Evolutionary conservation across 2,888 invertebrate species (phyloP).

Genomic region (Saturnia japonica): DNA sequence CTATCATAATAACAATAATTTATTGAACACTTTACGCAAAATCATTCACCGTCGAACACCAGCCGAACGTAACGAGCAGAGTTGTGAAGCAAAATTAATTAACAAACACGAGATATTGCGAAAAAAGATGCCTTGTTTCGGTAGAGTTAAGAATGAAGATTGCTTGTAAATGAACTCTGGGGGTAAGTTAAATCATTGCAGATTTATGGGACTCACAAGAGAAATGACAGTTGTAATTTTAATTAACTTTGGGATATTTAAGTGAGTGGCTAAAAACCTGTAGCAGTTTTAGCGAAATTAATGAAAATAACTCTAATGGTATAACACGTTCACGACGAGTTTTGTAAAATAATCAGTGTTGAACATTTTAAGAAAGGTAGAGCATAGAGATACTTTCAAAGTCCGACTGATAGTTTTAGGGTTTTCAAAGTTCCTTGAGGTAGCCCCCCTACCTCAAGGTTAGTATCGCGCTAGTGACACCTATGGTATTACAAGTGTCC

Average conservation of each 20-base stretch:
- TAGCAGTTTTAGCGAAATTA: too few species aligned
- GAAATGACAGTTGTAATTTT: constrained; percentile 19
- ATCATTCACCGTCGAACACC: constrained; percentile 6
- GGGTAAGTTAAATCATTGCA: constrained; percentile 17
- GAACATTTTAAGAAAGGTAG: too few species aligned
- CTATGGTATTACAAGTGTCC: too few species aligned
- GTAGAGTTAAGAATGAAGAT: neutral
- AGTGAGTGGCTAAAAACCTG: too few species aligned
- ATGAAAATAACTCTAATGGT: neutral
- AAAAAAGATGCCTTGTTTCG: neutral
- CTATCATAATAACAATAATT: neutral
- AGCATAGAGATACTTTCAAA: too few species aligned
- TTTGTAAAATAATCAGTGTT: too few species aligned
- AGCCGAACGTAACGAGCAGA: neutral
- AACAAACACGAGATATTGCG: neutral
- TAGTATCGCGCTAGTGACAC: too few species aligned
- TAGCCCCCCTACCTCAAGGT: too few species aligned
- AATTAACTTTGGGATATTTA: constrained; percentile 9
- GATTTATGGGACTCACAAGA: constrained; percentile 17
- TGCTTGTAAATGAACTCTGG: constrained; percentile 2
- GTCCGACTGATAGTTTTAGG: too few species aligned
- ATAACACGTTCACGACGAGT: neutral
- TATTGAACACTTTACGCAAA: neutral
- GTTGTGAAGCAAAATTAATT: constrained; percentile 4
- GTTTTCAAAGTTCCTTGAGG: too few species aligned